Percentiles rank a stretch among this genome's conserved stretches.
These are phyloP conservation scores for Halocaridina rubra DNA, from an alignment of 2,888 invertebrate species.

Conservation along the genomic window DNA sequence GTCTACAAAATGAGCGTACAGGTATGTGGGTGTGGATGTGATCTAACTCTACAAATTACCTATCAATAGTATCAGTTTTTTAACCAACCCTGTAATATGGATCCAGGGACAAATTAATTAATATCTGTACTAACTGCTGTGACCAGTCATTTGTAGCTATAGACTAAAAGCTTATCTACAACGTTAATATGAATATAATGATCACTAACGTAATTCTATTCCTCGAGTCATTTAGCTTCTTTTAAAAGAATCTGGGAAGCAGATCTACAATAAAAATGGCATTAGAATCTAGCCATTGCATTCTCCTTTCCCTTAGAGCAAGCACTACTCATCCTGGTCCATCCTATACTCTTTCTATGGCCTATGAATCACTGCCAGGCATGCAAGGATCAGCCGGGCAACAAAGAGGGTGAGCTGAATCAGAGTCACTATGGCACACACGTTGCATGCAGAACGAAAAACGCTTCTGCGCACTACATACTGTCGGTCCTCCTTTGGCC, in stretches of 20 bases:
- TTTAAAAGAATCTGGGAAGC: slow-evolving; percentile 12
- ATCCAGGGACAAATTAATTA: too few species aligned
- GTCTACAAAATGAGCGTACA: neutral
- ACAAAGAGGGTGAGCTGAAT: slow-evolving; percentile 33
- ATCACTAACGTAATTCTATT: too few species aligned
- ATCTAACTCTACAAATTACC: too few species aligned
- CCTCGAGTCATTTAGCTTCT: neutral
- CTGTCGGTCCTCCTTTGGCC: slow-evolving; percentile 69
- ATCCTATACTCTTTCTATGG: slow-evolving; percentile 29
- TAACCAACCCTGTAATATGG: too few species aligned
- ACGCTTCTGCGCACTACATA: slow-evolving; percentile 37
- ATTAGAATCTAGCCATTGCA: neutral
- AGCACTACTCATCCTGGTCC: slow-evolving; percentile 40
- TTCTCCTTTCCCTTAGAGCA: slow-evolving; percentile 17
- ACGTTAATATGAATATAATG: too few species aligned
- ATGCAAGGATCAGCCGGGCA: slow-evolving; percentile 31
- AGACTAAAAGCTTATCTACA: neutral
- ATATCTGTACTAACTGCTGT: neutral
- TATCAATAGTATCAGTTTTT: too few species aligned
- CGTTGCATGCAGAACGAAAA: slow-evolving; percentile 41
- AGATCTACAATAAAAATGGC: slow-evolving; percentile 15
- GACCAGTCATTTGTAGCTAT: neutral
- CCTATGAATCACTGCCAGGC: slow-evolving; percentile 30
- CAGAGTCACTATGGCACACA: slow-evolving; percentile 33
- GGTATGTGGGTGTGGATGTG: neutral